Evolutionary conservation across 2,797 vertebrate genomes (phyloP).

Genomic region (Ispidina lecontei): DNA sequence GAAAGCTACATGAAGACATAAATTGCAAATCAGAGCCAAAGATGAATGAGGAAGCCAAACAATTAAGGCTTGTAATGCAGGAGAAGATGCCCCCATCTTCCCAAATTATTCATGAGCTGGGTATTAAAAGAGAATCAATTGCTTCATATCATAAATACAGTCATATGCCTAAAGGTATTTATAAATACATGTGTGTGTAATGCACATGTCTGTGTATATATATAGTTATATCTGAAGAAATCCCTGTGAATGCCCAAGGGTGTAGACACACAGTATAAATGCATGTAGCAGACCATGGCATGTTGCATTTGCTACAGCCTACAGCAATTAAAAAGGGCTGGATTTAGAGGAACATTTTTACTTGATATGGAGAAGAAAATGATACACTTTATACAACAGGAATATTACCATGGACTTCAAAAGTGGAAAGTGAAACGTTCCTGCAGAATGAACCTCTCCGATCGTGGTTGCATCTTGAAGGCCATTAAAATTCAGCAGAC

Average conservation of each 20-base stretch:
- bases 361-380: background rate
- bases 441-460: background rate
- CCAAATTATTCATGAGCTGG: slow-evolving; percentile 45
- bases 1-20: slow-evolving; percentile 27
- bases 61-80: slow-evolving; percentile 19
- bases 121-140: slow-evolving; percentile 46
- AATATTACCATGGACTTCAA: background rate
- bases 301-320: slow-evolving; percentile 1
- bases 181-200: background rate
- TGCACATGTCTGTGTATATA: background rate
- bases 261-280: background rate
- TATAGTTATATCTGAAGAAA: background rate
- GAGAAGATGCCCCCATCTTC: slow-evolving; percentile 27
- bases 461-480: background rate
- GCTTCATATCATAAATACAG: slow-evolving; percentile 32
- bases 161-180: background rate
- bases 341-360: background rate
- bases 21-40: slow-evolving; percentile 46
- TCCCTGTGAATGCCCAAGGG: background rate
- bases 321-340: slow-evolving; percentile 21
- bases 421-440: background rate
- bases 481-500: background rate
- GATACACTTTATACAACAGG: background rate
- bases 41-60: slow-evolving; percentile 33
- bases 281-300: background rate